Conservation (phyloP, 1,140 invertebrate genomes). For the Mactra quadrangularis region DNA sequence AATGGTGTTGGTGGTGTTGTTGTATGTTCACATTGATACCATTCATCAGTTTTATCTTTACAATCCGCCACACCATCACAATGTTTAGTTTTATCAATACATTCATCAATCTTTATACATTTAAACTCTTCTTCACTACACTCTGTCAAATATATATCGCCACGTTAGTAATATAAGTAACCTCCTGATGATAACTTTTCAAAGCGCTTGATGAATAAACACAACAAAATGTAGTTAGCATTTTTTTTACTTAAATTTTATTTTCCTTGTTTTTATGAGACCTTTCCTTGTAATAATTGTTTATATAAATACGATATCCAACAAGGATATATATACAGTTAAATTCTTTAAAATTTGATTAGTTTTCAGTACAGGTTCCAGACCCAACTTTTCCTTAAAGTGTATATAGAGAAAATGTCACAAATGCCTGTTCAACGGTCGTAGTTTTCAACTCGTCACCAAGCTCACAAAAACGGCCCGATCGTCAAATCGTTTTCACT, state of each 20-base stretch:
- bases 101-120: slow-evolving; percentile 23
- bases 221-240: neutral
- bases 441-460: too few species aligned
- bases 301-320: too few species aligned
- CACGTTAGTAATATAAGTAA: neutral
- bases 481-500: too few species aligned
- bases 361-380: too few species aligned
- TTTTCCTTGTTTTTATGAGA: neutral
- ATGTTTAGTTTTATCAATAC: neutral
- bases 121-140: slow-evolving; percentile 11
- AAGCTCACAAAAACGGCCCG: too few species aligned
- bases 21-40: slow-evolving; percentile 14
- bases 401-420: too few species aligned
- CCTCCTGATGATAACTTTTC: neutral
- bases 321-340: too few species aligned
- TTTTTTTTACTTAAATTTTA: neutral
- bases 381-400: too few species aligned
- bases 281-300: neutral
- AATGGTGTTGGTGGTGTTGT: neutral
- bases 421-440: too few species aligned
- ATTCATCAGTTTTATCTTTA: slow-evolving; percentile 35
- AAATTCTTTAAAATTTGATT: too few species aligned
- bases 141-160: slow-evolving; percentile 11
- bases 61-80: slow-evolving; percentile 40
- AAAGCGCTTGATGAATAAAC: too few species aligned